These are phyloP conservation scores for Clangula hyemalis DNA, from an alignment of 2,797 vertebrate genomes.

Conservation along the genomic window DNA sequence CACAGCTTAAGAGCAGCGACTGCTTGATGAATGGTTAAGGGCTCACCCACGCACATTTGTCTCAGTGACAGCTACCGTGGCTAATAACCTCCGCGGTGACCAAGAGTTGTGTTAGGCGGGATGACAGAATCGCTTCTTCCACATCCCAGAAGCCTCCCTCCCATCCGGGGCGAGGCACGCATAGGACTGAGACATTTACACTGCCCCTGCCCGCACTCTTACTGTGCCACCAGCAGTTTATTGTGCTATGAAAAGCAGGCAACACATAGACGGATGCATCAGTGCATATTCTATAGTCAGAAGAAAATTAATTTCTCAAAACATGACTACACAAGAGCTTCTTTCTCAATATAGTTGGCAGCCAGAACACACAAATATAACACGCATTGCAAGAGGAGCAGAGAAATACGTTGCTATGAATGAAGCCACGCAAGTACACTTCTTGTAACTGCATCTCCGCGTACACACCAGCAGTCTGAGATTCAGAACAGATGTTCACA, in stretches of 20 bases:
- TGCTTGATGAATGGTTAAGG: neutral
- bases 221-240: neutral
- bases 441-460: neutral
- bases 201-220: neutral
- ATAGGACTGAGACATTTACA: neutral
- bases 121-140: neutral
- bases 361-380: neutral
- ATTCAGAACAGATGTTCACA: neutral
- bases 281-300: neutral
- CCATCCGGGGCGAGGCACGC: neutral
- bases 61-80: neutral
- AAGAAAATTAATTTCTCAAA: neutral
- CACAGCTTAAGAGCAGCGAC: neutral
- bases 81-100: neutral
- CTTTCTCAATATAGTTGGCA: neutral
- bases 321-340: neutral
- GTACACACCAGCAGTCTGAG: neutral
- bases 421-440: neutral
- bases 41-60: fast-evolving
- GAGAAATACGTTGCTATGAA: neutral
- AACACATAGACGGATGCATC: neutral
- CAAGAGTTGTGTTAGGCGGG: neutral
- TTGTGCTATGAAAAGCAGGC: neutral
- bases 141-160: neutral
- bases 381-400: neutral